These are phyloP conservation scores for Therioaphis trifolii DNA, from an alignment of 2,888 invertebrate species.

Conservation along the genomic window DNA sequence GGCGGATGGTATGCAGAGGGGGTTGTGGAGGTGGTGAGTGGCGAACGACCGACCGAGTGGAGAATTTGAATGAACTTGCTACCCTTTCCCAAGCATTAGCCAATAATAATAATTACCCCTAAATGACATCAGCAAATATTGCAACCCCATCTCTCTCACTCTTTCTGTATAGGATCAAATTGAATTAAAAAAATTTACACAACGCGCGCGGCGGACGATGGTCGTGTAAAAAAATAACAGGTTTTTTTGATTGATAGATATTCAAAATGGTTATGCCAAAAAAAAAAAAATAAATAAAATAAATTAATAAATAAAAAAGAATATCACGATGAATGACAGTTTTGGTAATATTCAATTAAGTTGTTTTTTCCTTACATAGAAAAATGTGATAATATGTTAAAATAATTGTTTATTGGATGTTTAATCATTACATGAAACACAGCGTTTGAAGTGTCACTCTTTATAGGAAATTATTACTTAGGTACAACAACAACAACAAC, in stretches of 20 bases:
- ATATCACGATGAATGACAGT: conserved; percentile 62
- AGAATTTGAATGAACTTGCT: conserved; percentile 62
- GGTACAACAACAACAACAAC: no score
- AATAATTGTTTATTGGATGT: conserved; percentile 47
- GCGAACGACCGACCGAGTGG: conserved; percentile 55
- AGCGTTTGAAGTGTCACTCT: background rate
- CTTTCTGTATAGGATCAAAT: conserved; percentile 33
- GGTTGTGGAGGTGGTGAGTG: conserved; percentile 14
- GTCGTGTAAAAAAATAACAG: conserved; percentile 62
- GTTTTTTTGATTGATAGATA: conserved; percentile 63
- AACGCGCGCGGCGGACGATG: conserved; percentile 38
- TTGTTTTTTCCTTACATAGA: conserved; percentile 39
- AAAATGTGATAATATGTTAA: conserved; percentile 30
- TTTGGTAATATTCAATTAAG: conserved; percentile 62
- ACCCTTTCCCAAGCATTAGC: conserved; percentile 62
- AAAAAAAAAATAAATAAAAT: no score
- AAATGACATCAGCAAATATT: conserved; percentile 63
- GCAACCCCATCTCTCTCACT: conserved; percentile 52
- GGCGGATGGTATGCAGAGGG: background rate
- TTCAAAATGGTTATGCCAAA: conserved; percentile 55
- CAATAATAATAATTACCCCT: conserved; percentile 63
- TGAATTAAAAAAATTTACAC: conserved; percentile 45
- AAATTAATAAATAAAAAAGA: conserved; percentile 40
- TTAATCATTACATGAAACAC: conserved; percentile 5
- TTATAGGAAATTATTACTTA: background rate